Evolutionary conservation across 2,113 vertebrate genomes (phyloP).

Genomic region (Calypte anna): DNA sequence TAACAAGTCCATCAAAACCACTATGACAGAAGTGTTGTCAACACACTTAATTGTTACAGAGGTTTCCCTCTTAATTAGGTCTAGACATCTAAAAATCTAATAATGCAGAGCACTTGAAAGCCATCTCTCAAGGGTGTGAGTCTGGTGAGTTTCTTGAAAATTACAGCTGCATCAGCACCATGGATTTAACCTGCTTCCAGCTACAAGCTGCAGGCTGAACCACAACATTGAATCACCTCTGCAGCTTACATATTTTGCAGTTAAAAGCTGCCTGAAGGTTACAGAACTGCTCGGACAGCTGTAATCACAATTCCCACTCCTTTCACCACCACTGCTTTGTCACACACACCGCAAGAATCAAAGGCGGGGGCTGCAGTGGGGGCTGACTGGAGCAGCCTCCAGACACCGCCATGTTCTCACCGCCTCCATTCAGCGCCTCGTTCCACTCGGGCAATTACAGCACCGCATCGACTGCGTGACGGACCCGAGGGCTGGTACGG

Average conservation of each 20-base stretch:
- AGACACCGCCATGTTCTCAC: neutral
- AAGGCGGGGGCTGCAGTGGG: rapidly evolving
- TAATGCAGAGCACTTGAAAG: rapidly evolving
- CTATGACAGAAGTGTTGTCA: rapidly evolving
- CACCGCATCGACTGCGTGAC: too few species aligned
- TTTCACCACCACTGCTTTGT: rapidly evolving
- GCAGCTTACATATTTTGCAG: rapidly evolving
- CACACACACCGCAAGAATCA: rapidly evolving
- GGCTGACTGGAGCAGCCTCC: neutral
- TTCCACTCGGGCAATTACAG: neutral
- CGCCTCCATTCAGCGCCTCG: neutral
- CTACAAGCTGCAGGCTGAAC: rapidly evolving
- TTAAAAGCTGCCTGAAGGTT: neutral
- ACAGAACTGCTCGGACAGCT: neutral
- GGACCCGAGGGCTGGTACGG: rapidly evolving
- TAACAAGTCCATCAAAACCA: neutral
- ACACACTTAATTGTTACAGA: rapidly evolving
- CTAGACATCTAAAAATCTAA: neutral
- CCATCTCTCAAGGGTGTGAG: rapidly evolving
- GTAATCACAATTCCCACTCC: neutral
- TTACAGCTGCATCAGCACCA: neutral
- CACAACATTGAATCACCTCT: neutral
- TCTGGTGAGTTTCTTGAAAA: rapidly evolving
- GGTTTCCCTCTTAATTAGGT: neutral
- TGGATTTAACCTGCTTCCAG: neutral